phyloP scores from a whole-genome alignment of 1,140 invertebrate species.

The Meteorus sp. region DNA sequence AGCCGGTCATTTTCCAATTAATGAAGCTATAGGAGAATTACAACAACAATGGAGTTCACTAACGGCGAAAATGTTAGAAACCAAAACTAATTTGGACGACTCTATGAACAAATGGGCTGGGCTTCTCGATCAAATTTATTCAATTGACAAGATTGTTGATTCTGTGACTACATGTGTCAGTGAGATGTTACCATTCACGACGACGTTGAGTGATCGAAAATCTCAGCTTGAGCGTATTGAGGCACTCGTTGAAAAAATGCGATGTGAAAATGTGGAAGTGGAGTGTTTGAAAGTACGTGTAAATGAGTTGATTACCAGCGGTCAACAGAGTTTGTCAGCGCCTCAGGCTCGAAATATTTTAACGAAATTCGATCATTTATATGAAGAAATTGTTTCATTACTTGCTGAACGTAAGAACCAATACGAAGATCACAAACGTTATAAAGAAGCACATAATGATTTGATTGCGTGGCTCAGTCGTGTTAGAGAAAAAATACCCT shows the following conservation, averaged over 20 bases:
- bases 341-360: slow-evolving; percentile 83
- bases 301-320: slow-evolving; percentile 82
- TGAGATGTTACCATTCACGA: slow-evolving; percentile 75
- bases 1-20: slow-evolving; percentile 82
- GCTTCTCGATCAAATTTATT: slow-evolving; percentile 84
- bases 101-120: slow-evolving; percentile 88
- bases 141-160: slow-evolving; percentile 79
- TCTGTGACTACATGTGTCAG: slow-evolving; percentile 73
- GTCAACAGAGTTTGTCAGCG: slow-evolving; percentile 80
- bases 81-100: slow-evolving; percentile 85
- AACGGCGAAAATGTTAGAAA: slow-evolving; percentile 85
- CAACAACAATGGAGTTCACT: slow-evolving; percentile 90
- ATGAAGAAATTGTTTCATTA: slow-evolving; percentile 65
- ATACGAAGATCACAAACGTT: slow-evolving; percentile 82
- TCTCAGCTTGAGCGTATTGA: slow-evolving; percentile 84
- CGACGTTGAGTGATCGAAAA: slow-evolving; percentile 82
- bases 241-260: slow-evolving; percentile 83
- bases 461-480: slow-evolving; percentile 81
- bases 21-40: slow-evolving; percentile 77
- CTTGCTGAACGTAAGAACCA: slow-evolving; percentile 80
- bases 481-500: slow-evolving; percentile 85
- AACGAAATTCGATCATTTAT: slow-evolving; percentile 59
- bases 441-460: slow-evolving; percentile 89
- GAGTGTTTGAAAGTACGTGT: slow-evolving; percentile 85
- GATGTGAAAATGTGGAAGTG: slow-evolving; percentile 90